Conservation (phyloP, 2,888 invertebrate genomes). For the Ennomos quercinarius region DNA sequence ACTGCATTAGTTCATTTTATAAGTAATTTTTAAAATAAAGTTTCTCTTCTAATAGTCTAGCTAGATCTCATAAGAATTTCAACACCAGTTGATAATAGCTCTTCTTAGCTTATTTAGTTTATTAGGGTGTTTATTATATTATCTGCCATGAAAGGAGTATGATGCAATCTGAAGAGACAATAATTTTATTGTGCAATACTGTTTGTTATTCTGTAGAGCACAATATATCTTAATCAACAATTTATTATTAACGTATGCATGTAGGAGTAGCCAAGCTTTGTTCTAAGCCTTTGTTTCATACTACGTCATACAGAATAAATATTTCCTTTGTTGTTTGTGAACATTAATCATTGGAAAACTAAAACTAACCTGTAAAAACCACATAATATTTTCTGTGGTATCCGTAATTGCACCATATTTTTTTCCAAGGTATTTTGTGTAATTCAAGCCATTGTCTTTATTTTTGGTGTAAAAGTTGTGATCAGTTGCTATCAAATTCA, state of each 20-base stretch:
- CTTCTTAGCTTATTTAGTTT: no score
- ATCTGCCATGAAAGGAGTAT: neutral
- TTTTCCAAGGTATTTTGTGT: constrained; percentile 62
- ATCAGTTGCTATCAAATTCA: constrained; percentile 88
- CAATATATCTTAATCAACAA: constrained; percentile 11
- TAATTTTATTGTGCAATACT: neutral
- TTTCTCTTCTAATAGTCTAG: no score
- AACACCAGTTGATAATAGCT: no score
- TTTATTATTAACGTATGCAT: neutral
- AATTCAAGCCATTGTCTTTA: constrained; percentile 63
- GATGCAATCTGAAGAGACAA: constrained; percentile 9
- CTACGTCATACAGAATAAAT: constrained; percentile 40
- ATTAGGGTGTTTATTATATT: no score
- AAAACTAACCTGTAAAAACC: constrained; percentile 90
- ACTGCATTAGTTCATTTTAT: neutral
- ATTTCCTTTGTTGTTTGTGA: constrained; percentile 19
- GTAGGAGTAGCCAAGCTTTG: constrained; percentile 13
- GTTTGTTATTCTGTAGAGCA: constrained; percentile 5
- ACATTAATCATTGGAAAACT: constrained; percentile 20
- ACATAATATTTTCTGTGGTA: constrained; percentile 86
- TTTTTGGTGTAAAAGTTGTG: constrained; percentile 71
- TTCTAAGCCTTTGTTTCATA: constrained; percentile 32
- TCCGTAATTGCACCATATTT: constrained; percentile 82
- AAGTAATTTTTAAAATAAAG: neutral
- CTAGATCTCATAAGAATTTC: no score